Evolutionary conservation across 2,888 invertebrate species (phyloP), one percentile per base, ranked within the genome.

Genomic region (Hedya salicella): DNA sequence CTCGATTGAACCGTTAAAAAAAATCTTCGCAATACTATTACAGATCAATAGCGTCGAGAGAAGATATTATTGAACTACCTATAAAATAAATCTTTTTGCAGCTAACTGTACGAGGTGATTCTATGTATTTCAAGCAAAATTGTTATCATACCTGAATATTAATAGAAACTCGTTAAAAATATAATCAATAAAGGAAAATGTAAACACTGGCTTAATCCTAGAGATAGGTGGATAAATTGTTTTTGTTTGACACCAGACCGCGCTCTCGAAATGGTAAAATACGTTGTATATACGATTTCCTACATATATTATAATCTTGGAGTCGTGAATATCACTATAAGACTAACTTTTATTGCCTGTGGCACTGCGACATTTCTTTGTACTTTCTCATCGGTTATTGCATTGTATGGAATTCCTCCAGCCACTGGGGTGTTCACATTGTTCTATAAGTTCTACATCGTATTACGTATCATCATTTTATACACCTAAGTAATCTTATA

Each of bases 321-420:
- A 53, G 9, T 32, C n/a, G n/a, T 32, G 36, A 17, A 50, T 53
- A n/a, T 53, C 49, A 21, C 48, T 17, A 49, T 14, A 21, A 42
- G 56, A 50, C 56, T 49, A 56, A 57, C 56, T 63, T 63, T 57
- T 57, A 57, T 57, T 50, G 42, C 40, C 25, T 49, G 56, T 14
- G 36, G 21, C 42, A 44, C 32, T 50, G 57, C 42, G 49, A 50
- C 16, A 30, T 57, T 44, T 36, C 49, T 56, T 42, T 36, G 16
- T 64, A 30, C 50, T 17, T 49, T 16, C 36, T 49, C 60, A 40
- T 56, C 32, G 48, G 56, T 40, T 40, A 54, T 40, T 49, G 40
- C 30, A 8, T 56, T 62, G 30, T 25, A 39, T 8, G 3, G 19
- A 49, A 56, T 44, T 57, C n/a, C 32, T 32, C 30, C 17, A n/a